phyloP scores from a whole-genome alignment of 2,888 invertebrate species.

The Xestia sexstrigata region DNA sequence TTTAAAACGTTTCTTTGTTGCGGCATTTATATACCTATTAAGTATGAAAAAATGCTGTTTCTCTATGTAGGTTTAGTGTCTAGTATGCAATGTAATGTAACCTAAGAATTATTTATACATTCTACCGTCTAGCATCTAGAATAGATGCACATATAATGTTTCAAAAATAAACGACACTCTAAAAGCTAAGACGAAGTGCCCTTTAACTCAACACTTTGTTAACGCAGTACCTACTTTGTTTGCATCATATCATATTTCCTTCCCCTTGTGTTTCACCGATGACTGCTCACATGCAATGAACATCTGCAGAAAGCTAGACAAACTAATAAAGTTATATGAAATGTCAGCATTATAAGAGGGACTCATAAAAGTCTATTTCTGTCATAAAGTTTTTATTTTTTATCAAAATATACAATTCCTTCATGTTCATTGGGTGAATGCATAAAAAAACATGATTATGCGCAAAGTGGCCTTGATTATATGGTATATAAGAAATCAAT shows the following conservation, averaged over 20 bases:
- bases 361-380: background rate
- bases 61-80: too few species aligned
- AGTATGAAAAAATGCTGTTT: too few species aligned
- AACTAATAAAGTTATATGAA: conserved; percentile 12
- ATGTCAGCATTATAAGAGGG: background rate
- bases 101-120: background rate
- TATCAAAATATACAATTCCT: background rate
- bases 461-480: background rate
- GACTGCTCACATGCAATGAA: conserved; percentile 39
- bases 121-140: background rate
- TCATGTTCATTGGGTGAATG: background rate
- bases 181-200: conserved; percentile 66
- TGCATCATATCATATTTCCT: conserved; percentile 70
- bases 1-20: background rate
- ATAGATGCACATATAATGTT: conserved; percentile 33
- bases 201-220: conserved; percentile 69
- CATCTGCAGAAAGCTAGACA: conserved; percentile 31
- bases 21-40: too few species aligned
- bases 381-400: background rate
- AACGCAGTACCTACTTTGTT: conserved; percentile 75
- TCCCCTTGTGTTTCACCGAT: conserved; percentile 45
- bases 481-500: background rate
- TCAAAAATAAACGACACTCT: conserved; percentile 57
- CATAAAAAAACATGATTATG: background rate
- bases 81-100: background rate